These are phyloP conservation scores for Alloplasta piceator DNA, from an alignment of 2,888 invertebrate genomes.

Conservation along the genomic window DNA sequence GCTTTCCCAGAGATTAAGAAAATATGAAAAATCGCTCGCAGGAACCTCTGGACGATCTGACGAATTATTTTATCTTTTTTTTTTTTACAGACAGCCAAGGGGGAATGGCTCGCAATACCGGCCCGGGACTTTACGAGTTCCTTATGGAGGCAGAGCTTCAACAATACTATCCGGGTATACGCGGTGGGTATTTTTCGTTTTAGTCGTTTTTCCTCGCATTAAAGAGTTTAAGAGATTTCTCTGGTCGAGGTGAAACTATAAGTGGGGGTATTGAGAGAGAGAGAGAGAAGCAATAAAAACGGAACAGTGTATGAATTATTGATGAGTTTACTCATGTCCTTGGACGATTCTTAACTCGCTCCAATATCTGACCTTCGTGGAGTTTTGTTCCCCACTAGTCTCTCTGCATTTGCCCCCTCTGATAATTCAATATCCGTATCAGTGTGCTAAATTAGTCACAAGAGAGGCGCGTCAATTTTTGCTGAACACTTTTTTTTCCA, in stretches of 20 bases:
- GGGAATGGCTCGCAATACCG: conserved; percentile 82
- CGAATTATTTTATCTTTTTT: not conserved
- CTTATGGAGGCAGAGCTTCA: conserved; percentile 96
- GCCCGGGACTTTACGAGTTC: conserved; percentile 93
- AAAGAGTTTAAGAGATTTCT: conserved; percentile 3
- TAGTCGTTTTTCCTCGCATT: not conserved
- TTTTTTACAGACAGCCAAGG: conserved; percentile 78
- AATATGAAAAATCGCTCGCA: not conserved
- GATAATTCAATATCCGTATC: conserved; percentile 15
- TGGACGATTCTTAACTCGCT: conserved; percentile 54
- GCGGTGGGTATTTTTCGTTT: conserved; percentile 71
- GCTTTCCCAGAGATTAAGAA: conserved; percentile 6
- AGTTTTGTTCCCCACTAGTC: conserved; percentile 27
- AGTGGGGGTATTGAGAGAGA: not conserved
- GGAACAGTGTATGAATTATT: conserved; percentile 55
- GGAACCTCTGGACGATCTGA: conserved; percentile 11
- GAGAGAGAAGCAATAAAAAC: conserved; percentile 17
- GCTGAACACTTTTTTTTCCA: not conserved
- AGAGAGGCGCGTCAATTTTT: not conserved
- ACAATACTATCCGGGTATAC: conserved; percentile 91
- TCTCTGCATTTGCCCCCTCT: not conserved
- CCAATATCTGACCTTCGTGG: conserved; percentile 55
- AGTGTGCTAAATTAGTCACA: conserved; percentile 32
- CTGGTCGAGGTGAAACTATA: not conserved
- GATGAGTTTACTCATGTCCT: conserved; percentile 45